Evolutionary conservation across 1,140 invertebrate species (phyloP), one percentile per base, ranked within the genome.

Genomic region (Drosophila pseudoananassae): DNA sequence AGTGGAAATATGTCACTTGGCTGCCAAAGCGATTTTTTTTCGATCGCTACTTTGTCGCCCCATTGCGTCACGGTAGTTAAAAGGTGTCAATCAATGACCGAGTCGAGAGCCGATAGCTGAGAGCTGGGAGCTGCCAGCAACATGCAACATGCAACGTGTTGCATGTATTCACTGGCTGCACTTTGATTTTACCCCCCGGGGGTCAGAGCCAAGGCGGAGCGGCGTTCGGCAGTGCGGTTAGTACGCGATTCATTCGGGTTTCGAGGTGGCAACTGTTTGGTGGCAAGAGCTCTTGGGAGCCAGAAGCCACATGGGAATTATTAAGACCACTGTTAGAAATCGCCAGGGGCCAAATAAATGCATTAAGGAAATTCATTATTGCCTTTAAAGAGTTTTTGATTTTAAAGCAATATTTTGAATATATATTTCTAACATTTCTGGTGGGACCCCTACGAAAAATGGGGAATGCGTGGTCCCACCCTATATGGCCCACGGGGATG

Each of bases 41-140:
- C 12, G 12, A 14, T 43, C 14, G 38, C n/a, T 43, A 14, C 40
- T n/a, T 15, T 61, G 23, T 49, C n/a, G 61, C 43, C 43, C 43
- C 43, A 77, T 82, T 82, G 78, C 78, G 74, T 75, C 78, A 82
- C 64, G 60, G 78, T 71, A 78, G 79, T 75, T 82, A 83, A 83
- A 78, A 82, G 74, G 79, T 82, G 79, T 83, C 78, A 83, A 75
- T 83, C 79, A 83, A 75, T 78, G 59, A 43, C 59, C 59, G 54
- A 65, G 56, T 56, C 71, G 59, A 55, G 4, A 58, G 40, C 46
- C 51, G 43, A 43, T 5, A 43, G 40, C 38, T 40, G 15, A 43
- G 15, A 45, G 15, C 40, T 17, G 15, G 7, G 20, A 14, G 40
- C 40, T 4, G 7, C 40, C 3, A 20, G 43, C 43, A 46, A 46